phyloP scores from a whole-genome alignment of 92 coral and sea anemone genomes.

The Paragorgia papillata region DNA sequence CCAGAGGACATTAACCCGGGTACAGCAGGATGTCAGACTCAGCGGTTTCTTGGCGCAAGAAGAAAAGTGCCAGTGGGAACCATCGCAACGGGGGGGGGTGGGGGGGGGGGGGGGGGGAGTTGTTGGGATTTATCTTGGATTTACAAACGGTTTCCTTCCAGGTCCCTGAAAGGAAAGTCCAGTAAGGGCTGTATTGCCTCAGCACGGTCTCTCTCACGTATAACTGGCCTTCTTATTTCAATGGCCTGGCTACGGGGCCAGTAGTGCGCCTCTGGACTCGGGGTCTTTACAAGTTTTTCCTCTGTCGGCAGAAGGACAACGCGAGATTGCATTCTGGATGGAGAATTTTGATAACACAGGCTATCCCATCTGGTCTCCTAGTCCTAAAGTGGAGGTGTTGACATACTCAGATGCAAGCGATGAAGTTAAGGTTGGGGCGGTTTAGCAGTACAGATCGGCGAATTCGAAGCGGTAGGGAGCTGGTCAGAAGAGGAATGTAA shows the following conservation, averaged over 20 bases:
- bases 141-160: constrained; percentile 51
- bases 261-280: constrained; percentile 64
- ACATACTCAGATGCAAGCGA: no score
- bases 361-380: constrained; percentile 58
- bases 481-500: no score
- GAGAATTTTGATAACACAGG: constrained; percentile 49
- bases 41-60: constrained; percentile 56
- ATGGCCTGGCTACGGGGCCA: constrained; percentile 53
- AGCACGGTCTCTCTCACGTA: constrained; percentile 46
- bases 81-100: no score
- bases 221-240: constrained; percentile 50
- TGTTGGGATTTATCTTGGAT: constrained; percentile 57
- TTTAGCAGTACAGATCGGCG: no score
- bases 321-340: constrained; percentile 52
- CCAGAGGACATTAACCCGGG: constrained; percentile 29
- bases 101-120: no score
- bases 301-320: constrained; percentile 45
- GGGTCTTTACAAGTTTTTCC: constrained; percentile 34
- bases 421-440: no score
- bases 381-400: no score
- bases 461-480: no score
- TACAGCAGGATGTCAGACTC: constrained; percentile 37
- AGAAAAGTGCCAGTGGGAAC: constrained; percentile 59
- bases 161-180: constrained; percentile 51
- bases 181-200: constrained; percentile 31